Percentiles rank a stretch among this genome's conserved stretches.
These are phyloP conservation scores for Altica lythri DNA, from an alignment of 2,888 invertebrate genomes.

Conservation along the genomic window DNA sequence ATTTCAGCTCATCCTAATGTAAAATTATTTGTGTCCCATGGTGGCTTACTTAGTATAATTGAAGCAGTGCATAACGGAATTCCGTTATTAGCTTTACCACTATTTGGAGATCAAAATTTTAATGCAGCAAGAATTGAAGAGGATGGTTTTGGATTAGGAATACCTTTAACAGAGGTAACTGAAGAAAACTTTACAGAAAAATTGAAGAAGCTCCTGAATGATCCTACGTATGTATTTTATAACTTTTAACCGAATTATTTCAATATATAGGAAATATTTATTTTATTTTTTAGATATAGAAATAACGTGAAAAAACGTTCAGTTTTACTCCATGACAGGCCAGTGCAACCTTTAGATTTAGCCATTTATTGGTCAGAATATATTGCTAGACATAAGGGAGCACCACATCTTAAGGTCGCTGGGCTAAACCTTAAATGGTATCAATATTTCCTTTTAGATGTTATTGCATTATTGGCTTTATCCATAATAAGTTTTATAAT, in stretches of 20 bases:
- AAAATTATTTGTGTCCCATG: conserved; percentile 63
- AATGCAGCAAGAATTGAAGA: conserved; percentile 57
- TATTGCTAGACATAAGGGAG: conserved; percentile 43
- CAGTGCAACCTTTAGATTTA: conserved; percentile 39
- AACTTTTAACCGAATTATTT: too few relatives aligned
- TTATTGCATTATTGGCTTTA: too few relatives aligned
- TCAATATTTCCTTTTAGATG: conserved; percentile 42
- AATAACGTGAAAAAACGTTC: conserved; percentile 37
- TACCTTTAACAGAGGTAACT: conserved; percentile 51
- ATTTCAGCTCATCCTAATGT: conserved; percentile 60
- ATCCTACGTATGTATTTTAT: conserved; percentile 45
- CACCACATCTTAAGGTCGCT: conserved; percentile 41
- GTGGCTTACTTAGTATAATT: conserved; percentile 62
- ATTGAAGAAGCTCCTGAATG: conserved; percentile 55
- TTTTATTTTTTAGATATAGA: conserved; percentile 33
- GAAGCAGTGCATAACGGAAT: conserved; percentile 60
- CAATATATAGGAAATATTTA: not conserved
- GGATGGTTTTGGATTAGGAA: conserved; percentile 54
- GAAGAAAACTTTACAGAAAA: conserved; percentile 53
- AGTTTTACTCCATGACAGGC: conserved; percentile 40
- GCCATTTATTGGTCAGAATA: conserved; percentile 45
- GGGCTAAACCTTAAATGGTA: conserved; percentile 44
- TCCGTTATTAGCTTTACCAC: conserved; percentile 59
- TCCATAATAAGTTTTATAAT: too few relatives aligned
- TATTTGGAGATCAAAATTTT: conserved; percentile 59